Evolutionary conservation across 2,797 vertebrate genomes (phyloP).

Genomic region (Margarornis squamiger): DNA sequence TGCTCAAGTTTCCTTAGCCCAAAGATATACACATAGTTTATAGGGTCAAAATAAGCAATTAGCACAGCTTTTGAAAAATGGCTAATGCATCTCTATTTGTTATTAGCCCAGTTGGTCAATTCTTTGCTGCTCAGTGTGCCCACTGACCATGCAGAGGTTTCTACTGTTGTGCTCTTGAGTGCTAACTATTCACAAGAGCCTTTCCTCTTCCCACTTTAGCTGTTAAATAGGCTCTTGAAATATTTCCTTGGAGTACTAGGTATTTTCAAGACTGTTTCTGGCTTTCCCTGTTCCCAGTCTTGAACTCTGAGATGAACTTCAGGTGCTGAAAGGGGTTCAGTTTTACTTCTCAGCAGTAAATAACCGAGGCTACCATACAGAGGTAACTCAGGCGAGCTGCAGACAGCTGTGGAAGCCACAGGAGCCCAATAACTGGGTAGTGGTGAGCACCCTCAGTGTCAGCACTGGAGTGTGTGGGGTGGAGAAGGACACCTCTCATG

Average conservation of each 20-base stretch:
- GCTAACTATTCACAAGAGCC: not conserved
- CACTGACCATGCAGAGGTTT: not conserved
- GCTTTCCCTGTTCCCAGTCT: not conserved
- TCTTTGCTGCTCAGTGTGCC: not conserved
- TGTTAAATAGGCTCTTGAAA: not conserved
- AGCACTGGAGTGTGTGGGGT: not conserved
- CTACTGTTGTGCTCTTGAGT: not conserved
- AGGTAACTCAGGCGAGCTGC: not conserved
- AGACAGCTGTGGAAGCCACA: not conserved
- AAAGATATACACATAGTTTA: not conserved
- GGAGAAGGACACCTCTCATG: not conserved
- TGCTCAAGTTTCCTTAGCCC: not conserved
- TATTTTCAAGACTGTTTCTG: not conserved
- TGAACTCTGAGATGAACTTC: not conserved
- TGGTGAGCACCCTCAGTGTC: not conserved
- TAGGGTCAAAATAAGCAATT: not conserved
- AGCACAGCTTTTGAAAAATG: not conserved
- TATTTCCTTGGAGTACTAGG: not conserved
- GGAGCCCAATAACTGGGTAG: not conserved
- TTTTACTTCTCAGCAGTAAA: not conserved
- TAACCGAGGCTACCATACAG: not conserved
- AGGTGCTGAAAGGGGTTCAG: not conserved
- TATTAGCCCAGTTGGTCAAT: not conserved
- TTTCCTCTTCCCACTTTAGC: not conserved
- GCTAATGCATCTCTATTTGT: not conserved